Evolutionary conservation across 2,888 invertebrate species (phyloP), one percentile per base, ranked within the genome.

Genomic region (Marasmarcha lunaedactyla): DNA sequence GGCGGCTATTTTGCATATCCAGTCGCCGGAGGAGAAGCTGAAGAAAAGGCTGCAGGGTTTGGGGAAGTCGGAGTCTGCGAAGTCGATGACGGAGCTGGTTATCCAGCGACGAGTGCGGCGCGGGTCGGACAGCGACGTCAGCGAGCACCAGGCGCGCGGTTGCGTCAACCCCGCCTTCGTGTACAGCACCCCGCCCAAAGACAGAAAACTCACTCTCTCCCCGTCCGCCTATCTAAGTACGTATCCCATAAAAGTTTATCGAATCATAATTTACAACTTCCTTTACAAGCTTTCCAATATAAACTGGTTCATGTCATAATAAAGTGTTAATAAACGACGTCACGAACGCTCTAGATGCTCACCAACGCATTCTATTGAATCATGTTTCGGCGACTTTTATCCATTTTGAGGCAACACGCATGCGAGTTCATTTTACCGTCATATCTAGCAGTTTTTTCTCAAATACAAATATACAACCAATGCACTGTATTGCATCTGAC

Each of bases 1-100:
- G 1, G 88, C 88, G 1, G 87, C 87, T 2, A 57, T 88, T 20
- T 55, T 88, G 35, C 87, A 88, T 45, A 87, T 88, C 44, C 85
- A 87, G 43, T 74, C 79, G 14, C 77, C 79, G 14, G 68, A 64
- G 36, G 66, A 64, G 7, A 77, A 70, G 43, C 58, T 55, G 42
- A 77, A 72, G 59, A 78, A 70, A 48, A 76, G 70, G 42, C 56
- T 73, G 44, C 79, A 72, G 45, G 65, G 57, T 14, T 63, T 76
- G 54, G 74, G 70, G 25, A 78, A 77, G 50, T 76, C 74, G 1
- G 81, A 79, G 49, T 76, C 74, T 1, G 71, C 71, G 37, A 76
- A 72, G 49, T 66, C 65, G 10, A 67, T 76, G 57, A 54, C 64
- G 30, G 76, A 72, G 42, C 39, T 65, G 27, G 57, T 65, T 46